These are phyloP conservation scores for Cheilosia grossa DNA, from an alignment of 2,888 invertebrate genomes.

Conservation along the genomic window DNA sequence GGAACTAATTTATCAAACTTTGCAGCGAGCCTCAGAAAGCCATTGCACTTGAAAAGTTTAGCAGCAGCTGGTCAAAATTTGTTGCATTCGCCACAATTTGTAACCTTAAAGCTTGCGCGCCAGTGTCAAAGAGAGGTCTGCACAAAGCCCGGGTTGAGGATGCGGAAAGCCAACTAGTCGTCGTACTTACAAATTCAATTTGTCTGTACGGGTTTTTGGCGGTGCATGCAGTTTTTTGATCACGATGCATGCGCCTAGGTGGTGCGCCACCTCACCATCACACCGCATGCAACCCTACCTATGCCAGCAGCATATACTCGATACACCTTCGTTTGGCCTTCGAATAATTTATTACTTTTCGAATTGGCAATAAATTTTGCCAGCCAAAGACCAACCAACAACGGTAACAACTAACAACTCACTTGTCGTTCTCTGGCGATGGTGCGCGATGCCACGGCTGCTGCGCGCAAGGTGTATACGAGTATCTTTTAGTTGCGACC, in stretches of 20 bases:
- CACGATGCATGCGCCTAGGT: constrained; percentile 70
- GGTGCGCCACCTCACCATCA: constrained; percentile 33
- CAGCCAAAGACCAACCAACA: constrained; percentile 67
- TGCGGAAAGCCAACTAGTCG: neutral
- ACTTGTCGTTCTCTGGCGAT: constrained; percentile 49
- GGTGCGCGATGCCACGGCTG: neutral
- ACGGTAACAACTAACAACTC: constrained; percentile 74
- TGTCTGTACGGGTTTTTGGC: constrained; percentile 41
- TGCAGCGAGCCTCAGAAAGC: constrained; percentile 34
- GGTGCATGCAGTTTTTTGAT: constrained; percentile 58
- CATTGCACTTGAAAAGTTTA: constrained; percentile 45
- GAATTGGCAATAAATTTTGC: constrained; percentile 72
- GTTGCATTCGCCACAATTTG: constrained; percentile 56
- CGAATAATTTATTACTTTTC: constrained; percentile 72
- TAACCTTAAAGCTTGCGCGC: constrained; percentile 47
- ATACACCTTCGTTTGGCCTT: constrained; percentile 64
- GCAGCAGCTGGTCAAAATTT: neutral
- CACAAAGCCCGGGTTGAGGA: neutral
- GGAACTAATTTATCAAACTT: constrained; percentile 65
- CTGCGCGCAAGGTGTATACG: constrained; percentile 17
- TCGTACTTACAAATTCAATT: constrained; percentile 59
- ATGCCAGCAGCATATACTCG: neutral
- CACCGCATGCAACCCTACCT: constrained; percentile 30
- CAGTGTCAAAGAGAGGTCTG: constrained; percentile 49
- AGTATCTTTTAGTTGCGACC: constrained; percentile 29